Percentiles rank a stretch among this genome's conserved stretches.
phyloP scores from a whole-genome alignment of 2,888 invertebrate species.

The Nasonia oneida region DNA sequence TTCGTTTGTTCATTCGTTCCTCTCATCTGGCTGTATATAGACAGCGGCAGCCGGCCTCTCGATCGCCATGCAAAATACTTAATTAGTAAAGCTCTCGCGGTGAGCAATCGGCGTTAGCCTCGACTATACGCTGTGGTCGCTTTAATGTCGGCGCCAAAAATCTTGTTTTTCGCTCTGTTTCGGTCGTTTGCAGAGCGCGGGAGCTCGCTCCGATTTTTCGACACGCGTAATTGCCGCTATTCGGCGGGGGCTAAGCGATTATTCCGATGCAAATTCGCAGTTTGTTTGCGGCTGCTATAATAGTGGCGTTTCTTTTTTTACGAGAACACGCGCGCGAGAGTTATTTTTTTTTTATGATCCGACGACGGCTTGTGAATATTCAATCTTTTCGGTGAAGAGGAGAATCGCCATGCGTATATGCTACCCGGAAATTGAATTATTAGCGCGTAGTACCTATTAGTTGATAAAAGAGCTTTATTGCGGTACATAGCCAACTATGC shows the following conservation, averaged over 20 bases:
- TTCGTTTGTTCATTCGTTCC: neutral
- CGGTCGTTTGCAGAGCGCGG: neutral
- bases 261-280: neutral
- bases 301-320: neutral
- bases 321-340: neutral
- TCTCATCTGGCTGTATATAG: neutral
- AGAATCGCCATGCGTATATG: neutral
- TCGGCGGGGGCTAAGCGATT: neutral
- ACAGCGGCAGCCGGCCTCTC: neutral
- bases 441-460: neutral
- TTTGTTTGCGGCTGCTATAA: neutral
- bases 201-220: neutral
- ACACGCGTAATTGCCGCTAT: neutral
- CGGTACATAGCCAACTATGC: neutral
- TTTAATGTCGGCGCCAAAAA: conserved; percentile 47
- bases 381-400: neutral
- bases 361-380: neutral
- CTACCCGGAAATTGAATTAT: neutral
- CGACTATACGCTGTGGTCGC: neutral
- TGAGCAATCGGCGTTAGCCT: neutral
- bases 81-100: conserved; percentile 44
- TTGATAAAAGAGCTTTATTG: neutral
- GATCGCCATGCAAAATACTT: conserved; percentile 53
- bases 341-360: conserved; percentile 4
- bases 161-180: conserved; percentile 44